Conservation (phyloP, 2,888 invertebrate species). For the Steinernema carpocapsae region DNA sequence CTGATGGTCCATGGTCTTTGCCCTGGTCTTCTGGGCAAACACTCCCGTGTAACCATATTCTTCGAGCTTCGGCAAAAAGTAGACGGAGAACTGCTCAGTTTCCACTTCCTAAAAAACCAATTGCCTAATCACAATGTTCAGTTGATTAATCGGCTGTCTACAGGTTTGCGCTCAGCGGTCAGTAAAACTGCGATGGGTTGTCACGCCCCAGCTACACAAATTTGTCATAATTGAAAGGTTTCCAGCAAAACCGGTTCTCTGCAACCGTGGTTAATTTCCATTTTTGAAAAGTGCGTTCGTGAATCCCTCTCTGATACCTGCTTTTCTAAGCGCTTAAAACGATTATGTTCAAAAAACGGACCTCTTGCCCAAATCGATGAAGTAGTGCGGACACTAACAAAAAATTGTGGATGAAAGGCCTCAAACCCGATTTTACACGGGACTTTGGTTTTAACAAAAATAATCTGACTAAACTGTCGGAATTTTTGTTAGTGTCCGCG, state of each 20-base stretch:
- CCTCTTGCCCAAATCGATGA: too few relatives aligned
- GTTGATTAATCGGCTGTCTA: neutral
- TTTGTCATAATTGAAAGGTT: neutral
- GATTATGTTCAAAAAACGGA: too few relatives aligned
- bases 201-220: neutral
- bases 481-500: too few relatives aligned
- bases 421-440: too few relatives aligned
- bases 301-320: neutral
- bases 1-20: slow-evolving; percentile 95
- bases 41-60: slow-evolving; percentile 84
- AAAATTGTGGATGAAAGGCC: too few relatives aligned
- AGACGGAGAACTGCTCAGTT: slow-evolving; percentile 96
- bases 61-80: slow-evolving; percentile 92
- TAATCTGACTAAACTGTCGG: too few relatives aligned
- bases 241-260: slow-evolving; percentile 9
- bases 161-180: slow-evolving; percentile 1
- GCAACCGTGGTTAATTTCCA: neutral
- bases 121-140: neutral
- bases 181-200: too few relatives aligned
- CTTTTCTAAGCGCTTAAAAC: too few relatives aligned
- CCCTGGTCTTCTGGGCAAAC: slow-evolving; percentile 95
- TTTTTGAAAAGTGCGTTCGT: neutral
- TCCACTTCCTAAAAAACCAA: slow-evolving; percentile 84
- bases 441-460: too few relatives aligned
- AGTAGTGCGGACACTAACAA: too few relatives aligned